Conservation (phyloP, 2,888 invertebrate genomes). For the Trissolcus brochymenae region DNA sequence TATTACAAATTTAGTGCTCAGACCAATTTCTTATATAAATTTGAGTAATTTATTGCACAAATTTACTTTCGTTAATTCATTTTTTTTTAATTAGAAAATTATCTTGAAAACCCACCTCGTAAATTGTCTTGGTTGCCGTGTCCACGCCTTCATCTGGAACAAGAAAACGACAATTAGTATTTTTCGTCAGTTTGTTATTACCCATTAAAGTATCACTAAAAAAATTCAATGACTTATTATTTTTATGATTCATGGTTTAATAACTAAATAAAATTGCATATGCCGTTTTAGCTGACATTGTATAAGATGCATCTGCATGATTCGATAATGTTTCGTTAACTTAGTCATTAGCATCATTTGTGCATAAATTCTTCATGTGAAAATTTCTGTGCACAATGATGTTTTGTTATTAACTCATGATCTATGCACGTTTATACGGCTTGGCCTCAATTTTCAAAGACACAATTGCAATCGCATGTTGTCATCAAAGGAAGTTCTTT, state of each 20-base stretch:
- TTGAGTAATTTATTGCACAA: too few species aligned
- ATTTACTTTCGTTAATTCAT: too few species aligned
- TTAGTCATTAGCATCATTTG: conserved; percentile 33
- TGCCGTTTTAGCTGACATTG: too few species aligned
- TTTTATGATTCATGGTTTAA: too few species aligned
- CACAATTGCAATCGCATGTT: conserved; percentile 47
- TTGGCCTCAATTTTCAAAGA: conserved; percentile 63
- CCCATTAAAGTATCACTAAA: too few species aligned
- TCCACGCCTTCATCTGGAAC: conserved; percentile 43
- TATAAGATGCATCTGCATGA: too few species aligned
- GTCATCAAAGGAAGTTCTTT: conserved; percentile 52
- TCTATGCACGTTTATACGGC: conserved; percentile 50
- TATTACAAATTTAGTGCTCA: too few species aligned
- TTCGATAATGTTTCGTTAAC: conserved; percentile 10
- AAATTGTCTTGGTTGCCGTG: conserved; percentile 31
- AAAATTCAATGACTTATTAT: too few species aligned
- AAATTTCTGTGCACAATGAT: conserved; percentile 35
- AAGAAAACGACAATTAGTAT: conserved; percentile 8
- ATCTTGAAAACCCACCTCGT: conserved; percentile 34
- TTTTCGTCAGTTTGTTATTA: neutral
- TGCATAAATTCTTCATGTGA: conserved; percentile 36
- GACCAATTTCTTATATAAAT: too few species aligned
- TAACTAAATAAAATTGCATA: too few species aligned
- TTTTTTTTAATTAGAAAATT: conserved; percentile 15
- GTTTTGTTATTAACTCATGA: conserved; percentile 59